A percentile compares a stretch with the other conserved stretches of the same genome.
These are phyloP conservation scores for Notothenia rossii DNA, from an alignment of 2,113 vertebrate species.

Conservation along the genomic window DNA sequence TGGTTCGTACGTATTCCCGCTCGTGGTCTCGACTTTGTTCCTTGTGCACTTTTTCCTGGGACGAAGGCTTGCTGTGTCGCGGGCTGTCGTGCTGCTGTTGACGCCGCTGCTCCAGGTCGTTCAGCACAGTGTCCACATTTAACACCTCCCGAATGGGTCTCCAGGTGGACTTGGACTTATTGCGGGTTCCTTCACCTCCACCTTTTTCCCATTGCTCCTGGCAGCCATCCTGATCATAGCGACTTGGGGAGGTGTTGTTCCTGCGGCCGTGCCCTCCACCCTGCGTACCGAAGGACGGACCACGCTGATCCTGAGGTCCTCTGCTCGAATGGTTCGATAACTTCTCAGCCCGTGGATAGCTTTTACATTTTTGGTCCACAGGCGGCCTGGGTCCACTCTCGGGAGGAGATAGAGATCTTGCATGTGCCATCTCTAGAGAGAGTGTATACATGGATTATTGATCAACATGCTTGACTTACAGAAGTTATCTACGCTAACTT, in stretches of 20 bases:
- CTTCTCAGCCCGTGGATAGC: conserved; percentile 77
- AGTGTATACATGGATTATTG: conserved; percentile 25
- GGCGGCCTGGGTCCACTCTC: conserved; percentile 80
- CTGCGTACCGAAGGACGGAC: conserved; percentile 50
- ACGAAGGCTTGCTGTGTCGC: conserved; percentile 79
- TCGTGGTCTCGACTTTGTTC: conserved; percentile 73
- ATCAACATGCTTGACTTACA: not conserved
- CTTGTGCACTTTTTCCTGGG: conserved; percentile 74
- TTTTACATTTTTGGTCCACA: conserved; percentile 81
- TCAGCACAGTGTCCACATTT: conserved; percentile 96
- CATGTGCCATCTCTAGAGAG: conserved; percentile 70
- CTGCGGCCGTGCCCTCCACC: conserved; percentile 49
- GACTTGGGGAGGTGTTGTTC: conserved; percentile 55
- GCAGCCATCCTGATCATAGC: conserved; percentile 72
- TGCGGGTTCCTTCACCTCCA: conserved; percentile 71
- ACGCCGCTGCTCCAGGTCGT: conserved; percentile 88
- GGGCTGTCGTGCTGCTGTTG: conserved; percentile 86
- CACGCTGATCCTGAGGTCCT: conserved; percentile 74
- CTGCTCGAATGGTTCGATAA: conserved; percentile 75
- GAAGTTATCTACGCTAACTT: not conserved
- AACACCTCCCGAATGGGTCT: conserved; percentile 93
- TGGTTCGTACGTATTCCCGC: conserved; percentile 72
- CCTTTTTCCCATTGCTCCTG: conserved; percentile 87
- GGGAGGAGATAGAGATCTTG: conserved; percentile 84
- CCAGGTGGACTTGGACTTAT: conserved; percentile 88